Base-by-base conservation (phyloP, 64 coral and sea anemone species). In the Porites australiensis region DNA sequence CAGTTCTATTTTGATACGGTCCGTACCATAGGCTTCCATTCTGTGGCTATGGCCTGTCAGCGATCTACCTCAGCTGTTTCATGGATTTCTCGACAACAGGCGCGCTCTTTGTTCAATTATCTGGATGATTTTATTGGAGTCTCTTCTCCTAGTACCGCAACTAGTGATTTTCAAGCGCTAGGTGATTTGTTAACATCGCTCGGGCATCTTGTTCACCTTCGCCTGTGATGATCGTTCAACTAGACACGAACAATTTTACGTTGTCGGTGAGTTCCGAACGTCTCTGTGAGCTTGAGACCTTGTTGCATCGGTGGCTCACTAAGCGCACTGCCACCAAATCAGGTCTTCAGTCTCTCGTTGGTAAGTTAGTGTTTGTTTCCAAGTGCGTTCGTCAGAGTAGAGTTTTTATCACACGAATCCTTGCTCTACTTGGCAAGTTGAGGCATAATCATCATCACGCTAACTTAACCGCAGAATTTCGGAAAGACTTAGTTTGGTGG, bases 81-180 rank as follows among this genome's bases (percentile, higher is more conserved):
- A 4, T 93, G 82, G 82, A 88, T 93, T 66, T 64, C 50, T 44
- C 27, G 27, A 44, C 91, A 87, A 58, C 82, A 67, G 22, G 82
- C 73, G 16, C 51, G 50, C 62, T 64, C 18, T 6, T 18, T 92
- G 9, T 92, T 92, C 21, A 92, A 86, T 49, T 92, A 92, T 66
- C 43, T 92, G 52, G 90, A 92, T 52, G 79, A 86, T 63, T 92
- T 92, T 77, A 92, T 92, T 9, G 77, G 89, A 13, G 79, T 92
- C 19, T 54, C 72, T 50, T 43, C 90, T 74, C 48, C 79, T 18
- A 13, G 13, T 18, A 59, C 53, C 1, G 65, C 79, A 14, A 6
- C 50, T 20, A 43, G 6, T 2, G 15, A 62, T 43, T 89, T 89
- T 64, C 15, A 57, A 62, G 20, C 64, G 16, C 62, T 77, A 11